phyloP scores from a whole-genome alignment of 2,888 invertebrate species.

The Vesta saturnalis region DNA sequence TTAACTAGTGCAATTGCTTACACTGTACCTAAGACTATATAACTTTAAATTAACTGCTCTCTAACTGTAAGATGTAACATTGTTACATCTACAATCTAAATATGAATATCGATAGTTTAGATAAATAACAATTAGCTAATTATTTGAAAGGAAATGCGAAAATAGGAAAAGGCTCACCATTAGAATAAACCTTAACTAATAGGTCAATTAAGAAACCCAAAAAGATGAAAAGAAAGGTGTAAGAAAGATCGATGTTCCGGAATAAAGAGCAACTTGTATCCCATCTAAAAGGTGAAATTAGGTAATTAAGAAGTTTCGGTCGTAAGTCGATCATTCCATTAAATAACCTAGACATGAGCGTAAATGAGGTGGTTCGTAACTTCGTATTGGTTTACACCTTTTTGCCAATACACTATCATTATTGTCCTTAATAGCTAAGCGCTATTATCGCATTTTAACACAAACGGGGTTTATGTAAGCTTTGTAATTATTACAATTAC shows the following conservation, averaged over 20 bases:
- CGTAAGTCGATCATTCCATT: slow-evolving; percentile 39
- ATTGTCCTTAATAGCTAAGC: slow-evolving; percentile 19
- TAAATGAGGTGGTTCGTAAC: slow-evolving; percentile 37
- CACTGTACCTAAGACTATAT: no score
- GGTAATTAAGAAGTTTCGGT: slow-evolving; percentile 39
- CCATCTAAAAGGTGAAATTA: slow-evolving; percentile 32
- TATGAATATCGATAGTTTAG: no score
- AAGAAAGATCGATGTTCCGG: slow-evolving; percentile 20
- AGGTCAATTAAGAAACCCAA: slow-evolving; percentile 21
- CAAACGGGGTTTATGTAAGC: background rate
- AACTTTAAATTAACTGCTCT: no score
- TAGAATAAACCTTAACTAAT: slow-evolving; percentile 28
- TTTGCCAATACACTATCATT: slow-evolving; percentile 24
- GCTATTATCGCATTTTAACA: background rate
- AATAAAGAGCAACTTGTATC: slow-evolving; percentile 24
- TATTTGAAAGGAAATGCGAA: background rate
- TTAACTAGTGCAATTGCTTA: no score
- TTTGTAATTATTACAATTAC: slow-evolving; percentile 19
- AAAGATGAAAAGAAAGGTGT: slow-evolving; percentile 16
- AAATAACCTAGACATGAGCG: slow-evolving; percentile 37
- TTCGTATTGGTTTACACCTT: slow-evolving; percentile 36
- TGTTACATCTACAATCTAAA: no score
- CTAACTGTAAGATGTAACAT: no score
- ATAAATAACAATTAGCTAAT: no score
- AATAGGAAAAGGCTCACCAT: slow-evolving; percentile 17